Evolutionary conservation across 1,140 invertebrate genomes (phyloP).

Genomic region (Eupristina koningsbergeri): DNA sequence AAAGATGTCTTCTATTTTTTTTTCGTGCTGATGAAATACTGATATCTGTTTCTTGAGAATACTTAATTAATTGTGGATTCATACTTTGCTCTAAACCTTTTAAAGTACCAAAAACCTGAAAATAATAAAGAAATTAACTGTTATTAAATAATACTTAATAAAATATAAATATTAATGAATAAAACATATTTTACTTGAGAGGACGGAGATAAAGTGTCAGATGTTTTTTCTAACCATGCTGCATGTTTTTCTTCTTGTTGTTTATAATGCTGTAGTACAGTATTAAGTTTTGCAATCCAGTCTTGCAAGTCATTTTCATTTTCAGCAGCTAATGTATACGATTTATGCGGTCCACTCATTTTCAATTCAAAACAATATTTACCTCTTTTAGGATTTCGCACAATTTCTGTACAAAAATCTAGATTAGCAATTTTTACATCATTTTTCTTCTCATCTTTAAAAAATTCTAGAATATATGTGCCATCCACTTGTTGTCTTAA

Average conservation of each 20-base stretch:
- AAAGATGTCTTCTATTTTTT: constrained; percentile 83
- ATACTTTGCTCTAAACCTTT: constrained; percentile 91
- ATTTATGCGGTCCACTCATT: constrained; percentile 87
- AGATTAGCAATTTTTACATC: constrained; percentile 93
- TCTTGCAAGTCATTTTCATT: constrained; percentile 88
- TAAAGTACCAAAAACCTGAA: constrained; percentile 79
- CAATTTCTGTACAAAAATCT: constrained; percentile 92
- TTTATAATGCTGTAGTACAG: constrained; percentile 84
- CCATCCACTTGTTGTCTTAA: constrained; percentile 91
- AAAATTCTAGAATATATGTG: constrained; percentile 91
- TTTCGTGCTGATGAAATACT: constrained; percentile 85
- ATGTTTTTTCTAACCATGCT: constrained; percentile 77
- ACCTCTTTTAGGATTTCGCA: constrained; percentile 89
- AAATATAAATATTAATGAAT: background rate
- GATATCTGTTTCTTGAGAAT: constrained; percentile 90
- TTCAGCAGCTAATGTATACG: constrained; percentile 89
- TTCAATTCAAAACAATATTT: constrained; percentile 90
- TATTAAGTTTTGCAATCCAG: constrained; percentile 84
- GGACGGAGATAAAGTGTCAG: constrained; percentile 75
- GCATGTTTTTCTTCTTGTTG: constrained; percentile 81
- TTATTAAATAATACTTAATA: background rate
- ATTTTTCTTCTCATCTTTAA: constrained; percentile 92
- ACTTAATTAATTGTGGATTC: constrained; percentile 91
- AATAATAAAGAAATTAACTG: background rate
- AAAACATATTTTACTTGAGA: constrained; percentile 65